phyloP scores from a whole-genome alignment of 1,140 invertebrate genomes.

The Cheumatopsyche charites region DNA sequence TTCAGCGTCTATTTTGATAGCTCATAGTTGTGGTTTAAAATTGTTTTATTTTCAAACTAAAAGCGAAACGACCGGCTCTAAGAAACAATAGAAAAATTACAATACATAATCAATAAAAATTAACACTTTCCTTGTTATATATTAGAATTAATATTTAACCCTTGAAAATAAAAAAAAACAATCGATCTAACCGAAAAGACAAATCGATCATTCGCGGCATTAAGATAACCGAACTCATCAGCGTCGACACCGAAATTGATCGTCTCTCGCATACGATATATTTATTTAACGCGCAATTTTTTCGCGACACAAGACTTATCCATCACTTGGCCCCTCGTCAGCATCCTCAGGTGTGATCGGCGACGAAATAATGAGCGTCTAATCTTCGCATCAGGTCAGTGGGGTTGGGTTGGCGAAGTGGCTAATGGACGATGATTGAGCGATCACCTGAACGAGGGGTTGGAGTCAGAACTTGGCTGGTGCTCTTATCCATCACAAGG shows the following conservation, averaged over 20 bases:
- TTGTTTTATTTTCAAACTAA: too few relatives aligned
- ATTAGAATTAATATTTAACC: too few relatives aligned
- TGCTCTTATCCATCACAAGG: background rate
- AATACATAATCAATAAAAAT: too few relatives aligned
- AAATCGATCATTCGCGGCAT: too few relatives aligned
- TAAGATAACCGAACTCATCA: constrained; percentile 10
- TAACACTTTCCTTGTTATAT: too few relatives aligned
- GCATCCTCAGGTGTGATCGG: constrained; percentile 43
- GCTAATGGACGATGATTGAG: constrained; percentile 49
- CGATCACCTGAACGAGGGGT: constrained; percentile 39
- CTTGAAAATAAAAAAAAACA: too few relatives aligned
- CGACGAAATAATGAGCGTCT: constrained; percentile 24
- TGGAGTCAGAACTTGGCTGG: background rate
- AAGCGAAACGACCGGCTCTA: too few relatives aligned
- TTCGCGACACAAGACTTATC: background rate
- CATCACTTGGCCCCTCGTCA: constrained; percentile 20
- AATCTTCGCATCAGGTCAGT: constrained; percentile 9
- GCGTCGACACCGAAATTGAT: constrained; percentile 11
- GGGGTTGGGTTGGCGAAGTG: constrained; percentile 33
- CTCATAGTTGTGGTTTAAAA: too few relatives aligned
- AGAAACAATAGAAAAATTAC: too few relatives aligned
- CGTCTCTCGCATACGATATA: background rate
- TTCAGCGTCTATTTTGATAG: too few relatives aligned
- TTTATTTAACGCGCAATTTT: background rate
- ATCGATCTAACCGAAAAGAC: too few relatives aligned